phyloP scores from a whole-genome alignment of 2,797 vertebrate species.

The Spheniscus humboldti region DNA sequence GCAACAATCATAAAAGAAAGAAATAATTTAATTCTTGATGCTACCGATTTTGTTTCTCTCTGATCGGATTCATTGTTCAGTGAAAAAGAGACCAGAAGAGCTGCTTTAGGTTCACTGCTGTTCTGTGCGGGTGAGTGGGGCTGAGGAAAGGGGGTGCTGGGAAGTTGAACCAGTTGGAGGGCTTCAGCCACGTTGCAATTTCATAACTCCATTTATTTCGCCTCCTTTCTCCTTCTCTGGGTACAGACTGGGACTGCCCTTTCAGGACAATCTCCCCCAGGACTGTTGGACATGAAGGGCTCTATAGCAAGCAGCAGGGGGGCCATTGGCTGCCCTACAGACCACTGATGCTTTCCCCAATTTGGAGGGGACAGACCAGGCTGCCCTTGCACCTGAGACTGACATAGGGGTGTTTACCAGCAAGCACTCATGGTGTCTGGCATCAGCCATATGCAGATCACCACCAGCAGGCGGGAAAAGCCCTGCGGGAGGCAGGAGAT shows the following conservation, averaged over 20 bases:
- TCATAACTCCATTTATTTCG: neutral
- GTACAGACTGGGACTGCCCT: neutral
- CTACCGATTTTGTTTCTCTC: slow-evolving; percentile 40
- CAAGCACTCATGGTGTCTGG: neutral
- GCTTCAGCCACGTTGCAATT: neutral
- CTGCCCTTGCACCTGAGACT: neutral
- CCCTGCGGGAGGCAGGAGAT: neutral
- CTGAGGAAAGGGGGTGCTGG: neutral
- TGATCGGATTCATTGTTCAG: slow-evolving; percentile 39
- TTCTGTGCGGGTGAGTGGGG: neutral
- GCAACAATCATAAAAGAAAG: slow-evolving; percentile 40
- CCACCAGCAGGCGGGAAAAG: neutral
- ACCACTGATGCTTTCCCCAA: neutral
- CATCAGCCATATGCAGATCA: neutral
- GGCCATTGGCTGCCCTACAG: neutral
- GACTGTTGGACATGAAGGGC: neutral
- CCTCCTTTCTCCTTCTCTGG: neutral
- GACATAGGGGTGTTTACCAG: neutral
- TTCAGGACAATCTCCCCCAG: neutral
- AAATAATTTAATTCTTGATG: slow-evolving; percentile 24
- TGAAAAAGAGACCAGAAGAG: slow-evolving; percentile 16
- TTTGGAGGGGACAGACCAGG: neutral
- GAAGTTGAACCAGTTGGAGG: neutral
- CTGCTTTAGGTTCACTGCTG: neutral
- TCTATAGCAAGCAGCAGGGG: neutral